Evolutionary conservation across 1,140 invertebrate genomes (phyloP), one percentile per base, ranked within the genome.

Genomic region (Drosophila subpulchrella): DNA sequence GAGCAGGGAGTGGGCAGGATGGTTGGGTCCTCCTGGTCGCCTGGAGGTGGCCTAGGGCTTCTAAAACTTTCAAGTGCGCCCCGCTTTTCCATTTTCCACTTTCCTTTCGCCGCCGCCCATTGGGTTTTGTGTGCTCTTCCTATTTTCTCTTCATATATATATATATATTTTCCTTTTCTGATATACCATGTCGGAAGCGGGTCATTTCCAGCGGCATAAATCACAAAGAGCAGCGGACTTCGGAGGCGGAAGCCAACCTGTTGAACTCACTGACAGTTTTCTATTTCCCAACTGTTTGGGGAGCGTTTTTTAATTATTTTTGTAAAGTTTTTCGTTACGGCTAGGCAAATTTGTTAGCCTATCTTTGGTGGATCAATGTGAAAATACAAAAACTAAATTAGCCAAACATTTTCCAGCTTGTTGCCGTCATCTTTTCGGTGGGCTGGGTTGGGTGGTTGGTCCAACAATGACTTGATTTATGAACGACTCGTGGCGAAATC

Each of bases 151-250:
- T 6, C 12, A 46, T 67, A 42, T 42, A 42, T 7, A 51, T 68
- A 50, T 71, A 47, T 71, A 47, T 70, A 41, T 58, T 71, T 71
- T 71, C 36, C 53, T 72, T 81, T 85, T 78, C 84, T 85, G 82
- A 85, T 85, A 85, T 85, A 81, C 61, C 82, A 89, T 85, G 84
- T 89, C 84, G 84, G 84, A 89, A 89, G 85, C 81, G 77, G 84
- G 85, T 90, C 85, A 89, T 89, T 89, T 89, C 82, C 85, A 84
- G 74, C 71, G 68, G 85, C 73, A 84, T 89, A 90, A 90, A 90
- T 89, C 83, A 88, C 72, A 89, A 82, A 76, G 59, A 76, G 48
- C 51, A 41, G 65, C 70, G 46, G 65, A 47, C 51, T 51, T 60
- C 62, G 65, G 74, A 59, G 67, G 60, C 61, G 84, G 81, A 89